Evolutionary conservation across 2,113 vertebrate genomes (phyloP), one percentile per base, ranked within the genome.

Genomic region (Pyxicephalus adspersus): DNA sequence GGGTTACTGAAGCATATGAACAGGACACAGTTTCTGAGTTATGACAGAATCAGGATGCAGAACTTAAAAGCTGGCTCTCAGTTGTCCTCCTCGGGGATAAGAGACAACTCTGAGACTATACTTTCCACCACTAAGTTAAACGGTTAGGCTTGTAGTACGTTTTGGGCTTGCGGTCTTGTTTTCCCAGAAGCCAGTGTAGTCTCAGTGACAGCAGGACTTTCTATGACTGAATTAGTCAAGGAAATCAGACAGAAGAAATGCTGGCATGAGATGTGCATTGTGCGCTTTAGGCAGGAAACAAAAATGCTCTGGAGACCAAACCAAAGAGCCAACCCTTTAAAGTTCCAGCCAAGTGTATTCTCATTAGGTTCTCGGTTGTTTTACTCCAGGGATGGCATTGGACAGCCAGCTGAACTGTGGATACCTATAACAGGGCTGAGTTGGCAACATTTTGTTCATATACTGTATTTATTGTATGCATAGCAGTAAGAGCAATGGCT

Each of bases 171-270:
- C 15, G 13, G 16, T 54, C 51, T 38, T 2, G 17, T 51, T 77
- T 78, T 78, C 63, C 76, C 76, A 66, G 76, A 15, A 78, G 64
- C 76, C 52, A 66, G 50, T 38, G 38, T 66, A 65, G 64, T 78
- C 64, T 78, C 64, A 78, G 64, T 66, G 52, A 67, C 76, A 78
- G 76, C 76, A 78, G 76, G 76, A 78, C 64, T 78, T 78, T 76
- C n/a, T 65, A 66, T 78, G 76, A 78, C 23, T 78, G 76, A 78
- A 78, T 78, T 78, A 78, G 76, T 78, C 26, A 78, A 66, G 64
- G 64, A 78, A 78, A 78, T 78, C 76, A 66, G 76, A 66, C 63
- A 65, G 63, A 78, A 78, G 66, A 78, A 64, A 78, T 66, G 64
- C 29, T 78, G 76, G 76, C 76, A 78, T 6, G 22, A 78, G 63